Base-by-base conservation (phyloP, 1,140 invertebrate genomes). In the Rhizoglyphus robini region DNA sequence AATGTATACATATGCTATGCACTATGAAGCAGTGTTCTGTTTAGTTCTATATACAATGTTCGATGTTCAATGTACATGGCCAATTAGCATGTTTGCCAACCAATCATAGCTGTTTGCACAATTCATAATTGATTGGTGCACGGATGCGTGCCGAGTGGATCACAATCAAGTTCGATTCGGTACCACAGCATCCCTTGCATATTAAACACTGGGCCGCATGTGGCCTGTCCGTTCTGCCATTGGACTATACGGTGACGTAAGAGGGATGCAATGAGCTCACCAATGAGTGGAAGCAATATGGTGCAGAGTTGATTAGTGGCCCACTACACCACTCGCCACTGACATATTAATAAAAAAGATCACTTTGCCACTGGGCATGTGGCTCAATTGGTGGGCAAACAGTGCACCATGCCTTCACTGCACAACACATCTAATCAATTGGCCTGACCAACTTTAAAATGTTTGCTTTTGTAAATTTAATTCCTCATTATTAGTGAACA, bases 391-490 rank as follows among this genome's bases (percentile, higher is more conserved):
- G 41, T 46, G 41, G 41, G 15, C 41, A 46, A 23, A 46, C 15
- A 15, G 15, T 15, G 15, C 41, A 46, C 15, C 41, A 46, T 15
- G 23, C 23, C 8, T 8, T 27, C 51, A 8, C 51, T 54, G 8
- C 20, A 54, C 51, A 23, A 8, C 15, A 15, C 15, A 5, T 54
- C 20, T 54, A 54, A 54, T 54, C 51, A 54, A 54, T 54, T 54
- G 8, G 36, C 36, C 18, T 54, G 23, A 46, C 41, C 41, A 46
- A 46, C 51, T 5, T 54, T 54, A 5, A 54, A 54, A 8, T 8
- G 51, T 54, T 54, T 54, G 23, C 51, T 11, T 11, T 54, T 20
- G 51, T 54, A 54, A 54, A 54, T 54, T 54, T 54, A 54, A 54
- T 54, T 54, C 51, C 51, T 54, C 31, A 23, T 46, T 46, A 46